phyloP scores from a whole-genome alignment of 64 coral and sea anemone species.

The Anthopleura sola region DNA sequence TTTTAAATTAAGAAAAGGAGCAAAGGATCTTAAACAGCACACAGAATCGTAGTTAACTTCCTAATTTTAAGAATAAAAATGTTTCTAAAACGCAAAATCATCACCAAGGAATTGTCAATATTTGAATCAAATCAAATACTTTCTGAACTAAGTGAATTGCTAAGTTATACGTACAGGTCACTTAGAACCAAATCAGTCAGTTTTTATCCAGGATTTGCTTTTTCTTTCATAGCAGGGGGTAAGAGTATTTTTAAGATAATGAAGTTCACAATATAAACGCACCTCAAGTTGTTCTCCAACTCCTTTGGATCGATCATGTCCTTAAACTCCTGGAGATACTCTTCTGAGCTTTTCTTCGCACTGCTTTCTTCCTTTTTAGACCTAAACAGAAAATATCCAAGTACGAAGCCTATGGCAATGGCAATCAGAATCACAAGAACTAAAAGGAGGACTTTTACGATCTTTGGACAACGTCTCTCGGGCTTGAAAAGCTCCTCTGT shows the following conservation, averaged over 20 bases:
- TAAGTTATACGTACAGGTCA: too few species aligned
- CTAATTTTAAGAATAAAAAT: too few species aligned
- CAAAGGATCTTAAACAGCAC: too few species aligned
- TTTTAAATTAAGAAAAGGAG: not conserved
- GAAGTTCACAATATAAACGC: not conserved
- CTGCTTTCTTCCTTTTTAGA: too few species aligned
- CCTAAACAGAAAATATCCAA: constrained; percentile 38
- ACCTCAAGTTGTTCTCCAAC: constrained; percentile 34
- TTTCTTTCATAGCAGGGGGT: not conserved
- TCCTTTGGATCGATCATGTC: constrained; percentile 14
- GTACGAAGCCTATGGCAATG: not conserved
- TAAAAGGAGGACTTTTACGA: not conserved
- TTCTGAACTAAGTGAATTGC: too few species aligned
- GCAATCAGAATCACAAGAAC: constrained; percentile 8
- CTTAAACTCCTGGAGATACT: constrained; percentile 26
- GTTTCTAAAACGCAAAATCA: too few species aligned
- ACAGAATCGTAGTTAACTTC: too few species aligned
- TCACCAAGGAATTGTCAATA: too few species aligned
- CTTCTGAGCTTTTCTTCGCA: not conserved
- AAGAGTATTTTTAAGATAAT: not conserved
- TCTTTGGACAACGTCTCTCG: not conserved
- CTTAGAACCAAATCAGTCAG: too few species aligned
- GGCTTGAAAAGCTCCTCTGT: not conserved
- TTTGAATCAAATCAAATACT: too few species aligned
- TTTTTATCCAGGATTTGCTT: not conserved